A percentile compares a stretch with the other conserved stretches of the same genome.
Conservation (phyloP, 2,888 invertebrate species). For the Keiferia lycopersicella region DNA sequence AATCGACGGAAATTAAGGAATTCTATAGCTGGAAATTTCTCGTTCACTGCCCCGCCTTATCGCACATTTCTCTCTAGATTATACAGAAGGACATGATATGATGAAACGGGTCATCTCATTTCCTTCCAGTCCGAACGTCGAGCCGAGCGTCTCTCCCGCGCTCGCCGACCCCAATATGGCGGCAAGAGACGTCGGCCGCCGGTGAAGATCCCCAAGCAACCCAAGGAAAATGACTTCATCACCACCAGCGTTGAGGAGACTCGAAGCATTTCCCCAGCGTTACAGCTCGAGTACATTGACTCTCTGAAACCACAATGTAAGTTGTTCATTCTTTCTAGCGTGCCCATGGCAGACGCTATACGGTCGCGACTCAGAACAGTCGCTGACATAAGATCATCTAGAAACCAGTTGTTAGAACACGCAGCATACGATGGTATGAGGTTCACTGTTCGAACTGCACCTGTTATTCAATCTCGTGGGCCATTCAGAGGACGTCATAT, state of each 20-base stretch:
- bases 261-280: conserved; percentile 59
- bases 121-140: conserved; percentile 68
- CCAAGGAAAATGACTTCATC: conserved; percentile 67
- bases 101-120: neutral
- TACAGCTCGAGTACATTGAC: conserved; percentile 63
- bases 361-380: too few relatives aligned
- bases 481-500: neutral
- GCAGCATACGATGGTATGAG: too few relatives aligned
- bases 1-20: too few relatives aligned
- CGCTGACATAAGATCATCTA: too few relatives aligned
- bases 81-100: too few relatives aligned
- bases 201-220: conserved; percentile 56
- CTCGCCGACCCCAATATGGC: conserved; percentile 68
- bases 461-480: too few relatives aligned
- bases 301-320: conserved; percentile 67
- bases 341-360: too few relatives aligned
- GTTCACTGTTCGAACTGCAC: too few relatives aligned
- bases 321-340: conserved; percentile 35
- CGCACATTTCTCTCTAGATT: too few relatives aligned
- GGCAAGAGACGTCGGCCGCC: conserved; percentile 66
- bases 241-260: conserved; percentile 53
- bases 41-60: too few relatives aligned
- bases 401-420: too few relatives aligned
- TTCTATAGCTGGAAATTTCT: too few relatives aligned
- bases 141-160: conserved; percentile 70